Base-by-base conservation (phyloP, 2,113 vertebrate species). In the Melanerpes aurifrons region DNA sequence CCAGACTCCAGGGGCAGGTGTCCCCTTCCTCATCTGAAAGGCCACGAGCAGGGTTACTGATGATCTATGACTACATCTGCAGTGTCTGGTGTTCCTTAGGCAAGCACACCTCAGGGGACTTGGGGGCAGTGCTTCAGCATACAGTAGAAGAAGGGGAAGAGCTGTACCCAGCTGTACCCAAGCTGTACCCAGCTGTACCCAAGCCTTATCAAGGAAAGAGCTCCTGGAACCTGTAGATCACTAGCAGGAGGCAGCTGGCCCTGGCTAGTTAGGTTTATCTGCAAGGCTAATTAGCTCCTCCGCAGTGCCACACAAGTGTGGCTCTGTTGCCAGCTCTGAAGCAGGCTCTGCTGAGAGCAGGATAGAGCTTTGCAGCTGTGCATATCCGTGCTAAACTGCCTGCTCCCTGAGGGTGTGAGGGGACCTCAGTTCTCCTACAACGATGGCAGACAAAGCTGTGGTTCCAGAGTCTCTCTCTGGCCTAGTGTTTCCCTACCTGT, bases 281-380 rank as follows among this genome's bases (percentile, higher is more conserved):
- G 76, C 79, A 88, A 90, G 73, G 80, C 86, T 94, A 86, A 94
- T 88, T 40, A 74, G 35, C 40, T 86, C 10, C 12, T 31, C 17
- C 28, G 53, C 61, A 63, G 31, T 81, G 61, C 80, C 53, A 25
- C 74, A 40, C n/a, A 10, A 70, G 45, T 0, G 6, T 57, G 75
- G 54, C 69, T 77, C 4, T 59, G 32, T 61, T 78, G 90, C 48
- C 81, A 75, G 58, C 89, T 90, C 31, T 20, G 43, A 74, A 85
- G 62, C 58, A 40, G 63, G 62, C 70, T 93, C 54, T 71, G 70
- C 84, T 81, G 76, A 63, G 57, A 70, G 73, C 37, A 59, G 62
- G 15, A 24, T 68, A 2, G 53, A 63, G 45, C 32, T 69, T 57
- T 80, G 82, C 68, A 73, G 78, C 32, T 84, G 47, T 66, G 59